These are phyloP conservation scores for Pachypanchax playfairii DNA, from an alignment of 2,113 vertebrate genomes.

Conservation along the genomic window DNA sequence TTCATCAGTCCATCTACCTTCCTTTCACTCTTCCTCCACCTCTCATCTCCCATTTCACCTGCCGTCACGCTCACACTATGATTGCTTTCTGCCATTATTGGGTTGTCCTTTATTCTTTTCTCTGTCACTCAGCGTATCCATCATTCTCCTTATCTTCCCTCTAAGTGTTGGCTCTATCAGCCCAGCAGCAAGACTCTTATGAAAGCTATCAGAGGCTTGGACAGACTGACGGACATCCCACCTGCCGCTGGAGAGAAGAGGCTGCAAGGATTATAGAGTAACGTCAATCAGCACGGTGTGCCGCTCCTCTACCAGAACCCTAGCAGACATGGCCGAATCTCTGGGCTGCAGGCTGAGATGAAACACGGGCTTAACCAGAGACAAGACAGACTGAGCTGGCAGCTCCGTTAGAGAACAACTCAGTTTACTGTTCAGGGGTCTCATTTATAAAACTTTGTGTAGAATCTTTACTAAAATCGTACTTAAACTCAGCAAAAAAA, in stretches of 20 bases:
- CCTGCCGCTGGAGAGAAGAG: not conserved
- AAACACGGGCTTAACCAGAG: not conserved
- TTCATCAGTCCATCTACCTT: slow-evolving; percentile 59
- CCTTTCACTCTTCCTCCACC: slow-evolving; percentile 14
- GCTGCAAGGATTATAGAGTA: slow-evolving; percentile 24
- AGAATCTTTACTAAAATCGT: too few species aligned
- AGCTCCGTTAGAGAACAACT: too few species aligned
- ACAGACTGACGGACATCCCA: slow-evolving; percentile 17
- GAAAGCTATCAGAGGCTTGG: slow-evolving; percentile 47
- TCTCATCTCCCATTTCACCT: slow-evolving; percentile 44
- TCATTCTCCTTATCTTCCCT: slow-evolving; percentile 36
- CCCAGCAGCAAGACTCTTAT: not conserved
- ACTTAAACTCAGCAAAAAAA: too few species aligned
- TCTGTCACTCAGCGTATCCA: slow-evolving; percentile 44
- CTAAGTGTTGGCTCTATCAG: slow-evolving; percentile 11
- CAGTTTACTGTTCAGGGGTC: too few species aligned
- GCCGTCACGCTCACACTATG: slow-evolving; percentile 30
- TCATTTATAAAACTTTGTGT: too few species aligned
- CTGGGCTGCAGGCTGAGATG: slow-evolving; percentile 10
- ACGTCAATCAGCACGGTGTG: too few species aligned
- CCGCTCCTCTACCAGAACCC: slow-evolving; percentile 25
- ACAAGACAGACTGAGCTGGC: too few species aligned
- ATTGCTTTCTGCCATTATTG: slow-evolving; percentile 16
- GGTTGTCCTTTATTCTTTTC: slow-evolving; percentile 8
- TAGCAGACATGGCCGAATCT: slow-evolving; percentile 20